Base-by-base conservation (phyloP, 1,140 invertebrate genomes). In the Agrilus planipennis region DNA sequence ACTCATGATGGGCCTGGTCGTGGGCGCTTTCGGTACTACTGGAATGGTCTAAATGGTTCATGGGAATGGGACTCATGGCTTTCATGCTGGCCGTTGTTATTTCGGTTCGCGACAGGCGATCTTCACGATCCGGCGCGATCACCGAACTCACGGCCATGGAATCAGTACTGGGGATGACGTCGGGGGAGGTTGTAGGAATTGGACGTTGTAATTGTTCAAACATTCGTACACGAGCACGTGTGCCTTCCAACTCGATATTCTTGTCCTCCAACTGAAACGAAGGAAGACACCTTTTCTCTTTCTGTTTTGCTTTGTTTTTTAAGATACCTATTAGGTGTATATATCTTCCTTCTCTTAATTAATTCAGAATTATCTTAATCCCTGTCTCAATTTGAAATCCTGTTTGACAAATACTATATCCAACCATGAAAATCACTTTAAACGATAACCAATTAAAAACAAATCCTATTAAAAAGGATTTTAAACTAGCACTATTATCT, bases 261-360 rank as follows among this genome's bases (percentile, higher is more conserved):
- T 79, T 76, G 58, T 87, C 81, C 56, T 84, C 81, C 48, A 88
- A 58, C 81, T 85, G 64, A n/a, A n/a, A n/a, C n/a, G n/a, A n/a
- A n/a, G n/a, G n/a, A n/a, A n/a, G n/a, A n/a, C n/a, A n/a, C n/a
- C n/a, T n/a, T n/a, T n/a, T n/a, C n/a, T n/a, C n/a, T n/a, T n/a
- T n/a, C n/a, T n/a, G n/a, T n/a, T n/a, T n/a, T n/a, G n/a, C n/a
- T n/a, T n/a, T n/a, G n/a, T n/a, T n/a, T n/a, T n/a, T n/a, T n/a
- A n/a, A n/a, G n/a, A n/a, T n/a, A n/a, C n/a, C n/a, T n/a, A n/a
- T n/a, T n/a, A n/a, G n/a, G n/a, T n/a, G n/a, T n/a, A n/a, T n/a
- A n/a, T n/a, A n/a, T n/a, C n/a, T n/a, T n/a, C n/a, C n/a, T n/a
- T n/a, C n/a, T n/a, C n/a, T n/a, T n/a, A n/a, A n/a, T n/a, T n/a